Percentiles rank a stretch among this genome's conserved stretches.
phyloP scores from a whole-genome alignment of 2,797 vertebrate species.

The Notoglanidium macrostoma region DNA sequence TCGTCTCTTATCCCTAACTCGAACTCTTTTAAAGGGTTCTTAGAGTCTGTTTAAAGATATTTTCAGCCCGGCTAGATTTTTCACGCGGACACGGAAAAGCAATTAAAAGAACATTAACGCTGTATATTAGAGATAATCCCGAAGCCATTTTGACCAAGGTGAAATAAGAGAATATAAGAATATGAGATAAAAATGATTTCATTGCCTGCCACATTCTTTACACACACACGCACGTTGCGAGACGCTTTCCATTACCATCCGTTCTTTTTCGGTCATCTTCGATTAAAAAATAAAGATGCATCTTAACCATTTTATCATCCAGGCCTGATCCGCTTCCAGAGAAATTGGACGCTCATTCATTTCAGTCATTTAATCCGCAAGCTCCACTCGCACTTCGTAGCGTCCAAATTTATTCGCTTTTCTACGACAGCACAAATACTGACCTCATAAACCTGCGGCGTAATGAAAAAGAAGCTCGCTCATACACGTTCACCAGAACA shows the following conservation, averaged over 20 bases:
- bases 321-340: not conserved
- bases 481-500: conserved; percentile 11
- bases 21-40: not conserved
- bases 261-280: not conserved
- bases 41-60: not conserved
- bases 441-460: conserved; percentile 27
- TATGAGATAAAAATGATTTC: not conserved
- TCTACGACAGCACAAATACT: conserved; percentile 30
- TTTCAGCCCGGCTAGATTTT: not conserved
- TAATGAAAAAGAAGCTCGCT: conserved; percentile 29
- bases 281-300: conserved; percentile 25
- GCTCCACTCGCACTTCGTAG: conserved; percentile 25
- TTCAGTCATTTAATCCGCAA: not conserved
- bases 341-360: conserved; percentile 12
- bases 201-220: not conserved
- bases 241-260: not conserved
- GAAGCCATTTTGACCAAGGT: not conserved
- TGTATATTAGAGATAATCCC: not conserved
- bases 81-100: not conserved
- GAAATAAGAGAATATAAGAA: not conserved
- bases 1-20: not conserved
- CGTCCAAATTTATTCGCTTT: conserved; percentile 16
- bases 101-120: not conserved
- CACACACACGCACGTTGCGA: not conserved
- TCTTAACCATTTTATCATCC: not conserved